Conservation (phyloP, 2,797 vertebrate species). For the Brachyalestes nurse region DNA sequence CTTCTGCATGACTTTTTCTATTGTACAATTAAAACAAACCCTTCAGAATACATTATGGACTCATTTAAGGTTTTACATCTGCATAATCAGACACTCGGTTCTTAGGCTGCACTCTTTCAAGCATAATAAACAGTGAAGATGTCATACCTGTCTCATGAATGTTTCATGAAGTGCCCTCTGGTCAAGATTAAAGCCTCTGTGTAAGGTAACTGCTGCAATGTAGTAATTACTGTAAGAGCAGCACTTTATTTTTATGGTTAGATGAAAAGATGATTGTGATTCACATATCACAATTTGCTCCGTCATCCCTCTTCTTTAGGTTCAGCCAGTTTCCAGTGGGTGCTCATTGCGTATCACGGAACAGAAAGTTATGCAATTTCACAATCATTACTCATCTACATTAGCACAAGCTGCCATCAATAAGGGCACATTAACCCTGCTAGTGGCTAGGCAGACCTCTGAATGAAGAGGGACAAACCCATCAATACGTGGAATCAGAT, state of each 20-base stretch:
- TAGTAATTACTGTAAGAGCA: constrained; percentile 12
- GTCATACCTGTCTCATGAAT: background rate
- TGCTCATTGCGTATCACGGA: background rate
- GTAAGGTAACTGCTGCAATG: background rate
- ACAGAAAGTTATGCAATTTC: constrained; percentile 14
- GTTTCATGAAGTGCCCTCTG: background rate
- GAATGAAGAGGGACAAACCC: constrained; percentile 1
- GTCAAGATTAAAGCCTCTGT: constrained; percentile 3
- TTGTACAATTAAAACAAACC: too few species aligned
- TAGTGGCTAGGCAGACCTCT: background rate
- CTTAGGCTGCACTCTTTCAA: background rate
- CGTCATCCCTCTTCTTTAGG: background rate
- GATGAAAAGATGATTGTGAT: background rate
- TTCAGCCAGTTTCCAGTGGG: background rate
- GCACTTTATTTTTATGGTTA: background rate
- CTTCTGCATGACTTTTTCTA: too few species aligned
- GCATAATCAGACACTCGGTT: background rate
- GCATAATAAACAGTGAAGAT: background rate
- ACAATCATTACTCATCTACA: background rate
- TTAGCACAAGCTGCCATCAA: constrained; percentile 3
- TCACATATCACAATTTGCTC: background rate
- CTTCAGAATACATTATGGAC: background rate
- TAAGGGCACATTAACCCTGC: constrained; percentile 3
- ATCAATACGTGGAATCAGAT: constrained; percentile 6
- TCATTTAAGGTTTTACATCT: background rate